phyloP scores from a whole-genome alignment of 2,113 vertebrate species.

The Vimba vimba region DNA sequence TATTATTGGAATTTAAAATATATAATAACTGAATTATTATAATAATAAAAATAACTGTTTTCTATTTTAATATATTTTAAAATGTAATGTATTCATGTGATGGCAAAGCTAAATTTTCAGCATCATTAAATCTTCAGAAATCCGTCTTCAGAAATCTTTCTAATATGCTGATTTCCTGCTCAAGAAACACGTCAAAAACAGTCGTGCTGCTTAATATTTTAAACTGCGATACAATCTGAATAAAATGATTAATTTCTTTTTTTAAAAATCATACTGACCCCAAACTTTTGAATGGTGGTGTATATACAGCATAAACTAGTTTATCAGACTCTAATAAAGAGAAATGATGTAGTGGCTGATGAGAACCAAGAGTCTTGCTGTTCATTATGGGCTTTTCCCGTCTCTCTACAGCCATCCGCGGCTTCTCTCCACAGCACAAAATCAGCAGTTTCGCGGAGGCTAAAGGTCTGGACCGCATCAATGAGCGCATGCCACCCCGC shows the following conservation, averaged over 20 bases:
- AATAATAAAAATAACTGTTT: no score
- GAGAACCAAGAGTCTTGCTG: background rate
- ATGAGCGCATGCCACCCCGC: slow-evolving; percentile 83
- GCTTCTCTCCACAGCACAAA: slow-evolving; percentile 84
- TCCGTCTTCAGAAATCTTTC: background rate
- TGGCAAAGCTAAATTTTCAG: no score
- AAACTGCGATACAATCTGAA: background rate
- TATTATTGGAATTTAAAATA: background rate
- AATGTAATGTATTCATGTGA: no score
- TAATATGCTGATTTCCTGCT: background rate
- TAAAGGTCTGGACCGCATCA: slow-evolving; percentile 83
- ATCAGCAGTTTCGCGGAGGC: slow-evolving; percentile 83
- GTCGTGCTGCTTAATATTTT: background rate
- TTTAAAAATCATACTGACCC: background rate
- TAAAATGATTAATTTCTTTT: background rate
- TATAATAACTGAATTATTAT: no score
- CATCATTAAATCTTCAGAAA: background rate
- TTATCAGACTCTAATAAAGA: background rate
- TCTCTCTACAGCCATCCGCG: slow-evolving; percentile 75
- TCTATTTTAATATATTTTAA: no score
- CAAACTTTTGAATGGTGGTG: background rate
- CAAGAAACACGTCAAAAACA: background rate
- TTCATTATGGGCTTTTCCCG: slow-evolving; percentile 38
- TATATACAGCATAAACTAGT: background rate
- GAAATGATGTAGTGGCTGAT: background rate